Percentiles rank a stretch among this genome's conserved stretches.
These are phyloP conservation scores for Pecten maximus DNA, from an alignment of 2,888 invertebrate genomes.

Conservation along the genomic window DNA sequence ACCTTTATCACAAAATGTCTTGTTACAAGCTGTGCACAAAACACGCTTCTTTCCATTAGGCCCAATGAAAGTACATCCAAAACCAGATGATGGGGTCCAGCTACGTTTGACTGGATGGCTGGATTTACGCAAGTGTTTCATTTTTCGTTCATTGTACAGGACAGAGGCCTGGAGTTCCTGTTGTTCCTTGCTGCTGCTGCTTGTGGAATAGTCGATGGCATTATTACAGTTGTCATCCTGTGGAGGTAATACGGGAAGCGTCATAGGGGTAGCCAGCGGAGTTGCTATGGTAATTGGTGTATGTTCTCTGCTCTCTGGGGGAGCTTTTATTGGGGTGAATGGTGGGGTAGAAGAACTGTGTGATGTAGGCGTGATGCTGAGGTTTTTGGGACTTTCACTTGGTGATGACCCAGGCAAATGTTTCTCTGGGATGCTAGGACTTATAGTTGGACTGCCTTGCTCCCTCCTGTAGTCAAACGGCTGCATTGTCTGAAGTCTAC, in stretches of 20 bases:
- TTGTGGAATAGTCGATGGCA: constrained; percentile 64
- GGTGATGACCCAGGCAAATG: constrained; percentile 63
- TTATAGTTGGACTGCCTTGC: constrained; percentile 66
- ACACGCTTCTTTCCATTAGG: constrained; percentile 92
- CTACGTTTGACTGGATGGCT: constrained; percentile 82
- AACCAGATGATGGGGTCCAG: constrained; percentile 81
- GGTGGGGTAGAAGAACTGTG: constrained; percentile 69
- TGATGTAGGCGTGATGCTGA: constrained; percentile 70
- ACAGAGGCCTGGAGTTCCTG: constrained; percentile 56
- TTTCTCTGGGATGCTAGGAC: constrained; percentile 63
- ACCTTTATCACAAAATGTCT: constrained; percentile 99
- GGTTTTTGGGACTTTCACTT: constrained; percentile 74
- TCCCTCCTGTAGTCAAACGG: constrained; percentile 92
- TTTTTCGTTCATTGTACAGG: constrained; percentile 74
- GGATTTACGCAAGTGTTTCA: constrained; percentile 82
- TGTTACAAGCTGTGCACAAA: constrained; percentile 98
- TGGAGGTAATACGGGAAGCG: constrained; percentile 62
- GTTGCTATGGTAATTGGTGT: constrained; percentile 55
- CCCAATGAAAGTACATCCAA: constrained; percentile 80
- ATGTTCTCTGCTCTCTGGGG: constrained; percentile 54
- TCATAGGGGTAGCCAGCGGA: constrained; percentile 59
- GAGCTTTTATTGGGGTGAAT: constrained; percentile 63
- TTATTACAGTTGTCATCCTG: constrained; percentile 69
- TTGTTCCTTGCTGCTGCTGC: constrained; percentile 63
- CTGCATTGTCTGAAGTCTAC: constrained; percentile 96